phyloP scores from a whole-genome alignment of 2,888 invertebrate genomes.

The Hermodice carunculata region DNA sequence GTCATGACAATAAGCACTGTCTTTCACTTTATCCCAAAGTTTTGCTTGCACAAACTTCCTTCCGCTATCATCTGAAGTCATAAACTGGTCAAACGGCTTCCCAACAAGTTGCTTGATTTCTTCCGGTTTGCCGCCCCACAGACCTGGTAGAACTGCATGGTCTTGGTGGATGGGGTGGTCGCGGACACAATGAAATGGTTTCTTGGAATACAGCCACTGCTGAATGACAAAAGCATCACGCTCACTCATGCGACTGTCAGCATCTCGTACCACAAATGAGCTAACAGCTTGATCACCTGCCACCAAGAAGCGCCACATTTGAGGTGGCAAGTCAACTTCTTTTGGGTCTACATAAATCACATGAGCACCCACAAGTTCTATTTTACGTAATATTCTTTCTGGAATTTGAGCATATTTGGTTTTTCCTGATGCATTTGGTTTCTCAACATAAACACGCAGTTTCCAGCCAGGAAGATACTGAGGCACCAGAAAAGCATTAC shows the following conservation, averaged over 20 bases:
- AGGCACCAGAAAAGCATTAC: no score
- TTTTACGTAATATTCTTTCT: neutral
- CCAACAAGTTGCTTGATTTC: neutral
- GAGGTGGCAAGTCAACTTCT: neutral
- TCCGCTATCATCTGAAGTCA: neutral
- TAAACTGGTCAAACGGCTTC: neutral
- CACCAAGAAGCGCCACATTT: neutral
- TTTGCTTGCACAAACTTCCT: neutral
- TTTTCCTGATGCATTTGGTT: no score
- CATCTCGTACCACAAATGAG: neutral
- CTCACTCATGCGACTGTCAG: neutral
- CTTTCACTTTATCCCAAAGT: neutral
- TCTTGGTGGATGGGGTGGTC: neutral
- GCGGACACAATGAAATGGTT: conserved; percentile 3
- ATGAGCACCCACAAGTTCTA: neutral
- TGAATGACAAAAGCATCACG: neutral
- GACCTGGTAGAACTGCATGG: neutral
- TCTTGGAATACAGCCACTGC: neutral
- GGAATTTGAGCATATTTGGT: neutral
- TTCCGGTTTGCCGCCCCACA: neutral
- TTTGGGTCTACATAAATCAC: neutral
- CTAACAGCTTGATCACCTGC: neutral
- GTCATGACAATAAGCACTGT: neutral
- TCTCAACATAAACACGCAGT: no score
- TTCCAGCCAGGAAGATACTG: no score